A percentile compares a stretch with the other conserved stretches of the same genome.
Evolutionary conservation across 2,888 invertebrate genomes (phyloP).

Genomic region (Athripsodes cinereus): DNA sequence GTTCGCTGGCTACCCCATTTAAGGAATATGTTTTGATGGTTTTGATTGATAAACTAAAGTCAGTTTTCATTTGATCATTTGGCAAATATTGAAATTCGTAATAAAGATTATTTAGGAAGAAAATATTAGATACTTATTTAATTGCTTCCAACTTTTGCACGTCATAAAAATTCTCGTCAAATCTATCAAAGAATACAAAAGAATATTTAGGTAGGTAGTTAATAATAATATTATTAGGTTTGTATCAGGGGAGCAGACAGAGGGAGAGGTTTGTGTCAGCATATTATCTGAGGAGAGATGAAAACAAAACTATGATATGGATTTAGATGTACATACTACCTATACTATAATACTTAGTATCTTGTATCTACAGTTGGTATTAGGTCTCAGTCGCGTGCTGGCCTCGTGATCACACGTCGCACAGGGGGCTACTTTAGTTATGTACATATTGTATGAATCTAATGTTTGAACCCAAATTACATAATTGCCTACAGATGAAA

Average conservation of each 20-base stretch:
- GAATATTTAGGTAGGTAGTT: conserved; percentile 6
- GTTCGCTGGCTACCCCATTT: too few relatives aligned
- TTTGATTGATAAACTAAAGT: too few relatives aligned
- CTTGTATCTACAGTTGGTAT: too few relatives aligned
- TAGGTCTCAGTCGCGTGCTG: conserved; percentile 21
- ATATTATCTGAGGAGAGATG: too few relatives aligned
- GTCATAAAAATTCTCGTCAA: conserved; percentile 16
- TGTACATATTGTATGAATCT: too few relatives aligned
- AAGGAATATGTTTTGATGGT: too few relatives aligned
- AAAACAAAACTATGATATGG: neutral
- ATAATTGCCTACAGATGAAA: conserved; percentile 26
- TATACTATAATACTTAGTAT: too few relatives aligned
- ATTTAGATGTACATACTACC: conserved; percentile 7
- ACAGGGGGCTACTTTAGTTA: conserved; percentile 10
- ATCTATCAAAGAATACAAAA: conserved; percentile 14
- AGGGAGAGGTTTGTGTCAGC: neutral
- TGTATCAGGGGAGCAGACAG: conserved; percentile 11
- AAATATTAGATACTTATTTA: too few relatives aligned
- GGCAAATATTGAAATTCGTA: too few relatives aligned
- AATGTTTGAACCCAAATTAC: conserved; percentile 17
- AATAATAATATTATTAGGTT: neutral
- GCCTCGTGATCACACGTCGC: conserved; percentile 17
- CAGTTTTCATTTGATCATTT: too few relatives aligned
- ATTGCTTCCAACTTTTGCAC: neutral
- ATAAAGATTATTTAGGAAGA: too few relatives aligned